phyloP scores from a whole-genome alignment of 2,113 vertebrate genomes.

The Nesoenas mayeri region DNA sequence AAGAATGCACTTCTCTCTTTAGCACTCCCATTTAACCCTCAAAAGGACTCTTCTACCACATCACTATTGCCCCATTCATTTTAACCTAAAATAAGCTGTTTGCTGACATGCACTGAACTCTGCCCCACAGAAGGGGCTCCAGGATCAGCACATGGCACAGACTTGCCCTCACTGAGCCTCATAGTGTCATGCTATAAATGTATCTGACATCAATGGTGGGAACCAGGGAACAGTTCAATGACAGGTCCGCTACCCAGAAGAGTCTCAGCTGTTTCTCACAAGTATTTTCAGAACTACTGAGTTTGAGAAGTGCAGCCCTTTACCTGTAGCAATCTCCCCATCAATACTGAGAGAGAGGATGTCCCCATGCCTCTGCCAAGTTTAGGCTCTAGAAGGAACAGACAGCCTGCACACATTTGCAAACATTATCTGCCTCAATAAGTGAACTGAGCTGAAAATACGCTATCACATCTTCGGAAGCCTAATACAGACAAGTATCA shows the following conservation, averaged over 20 bases:
- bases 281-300: background rate
- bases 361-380: background rate
- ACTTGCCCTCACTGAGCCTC: background rate
- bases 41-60: background rate
- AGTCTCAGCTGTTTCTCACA: background rate
- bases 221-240: background rate
- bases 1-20: background rate
- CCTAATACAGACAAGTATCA: background rate
- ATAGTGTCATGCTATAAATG: rapidly evolving
- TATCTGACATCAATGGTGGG: background rate
- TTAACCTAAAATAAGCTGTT: background rate
- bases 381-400: background rate
- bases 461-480: background rate
- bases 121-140: background rate
- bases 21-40: background rate
- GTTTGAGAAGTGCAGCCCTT: background rate
- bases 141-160: background rate
- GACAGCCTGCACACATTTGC: background rate
- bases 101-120: background rate
- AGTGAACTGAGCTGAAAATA: background rate
- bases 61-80: background rate
- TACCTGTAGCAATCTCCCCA: background rate
- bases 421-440: background rate
- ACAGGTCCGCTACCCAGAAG: background rate
- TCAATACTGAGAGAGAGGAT: background rate